Percentiles rank a stretch among this genome's conserved stretches.
Evolutionary conservation across 2,797 vertebrate genomes (phyloP).

Genomic region (Ceryle rudis): DNA sequence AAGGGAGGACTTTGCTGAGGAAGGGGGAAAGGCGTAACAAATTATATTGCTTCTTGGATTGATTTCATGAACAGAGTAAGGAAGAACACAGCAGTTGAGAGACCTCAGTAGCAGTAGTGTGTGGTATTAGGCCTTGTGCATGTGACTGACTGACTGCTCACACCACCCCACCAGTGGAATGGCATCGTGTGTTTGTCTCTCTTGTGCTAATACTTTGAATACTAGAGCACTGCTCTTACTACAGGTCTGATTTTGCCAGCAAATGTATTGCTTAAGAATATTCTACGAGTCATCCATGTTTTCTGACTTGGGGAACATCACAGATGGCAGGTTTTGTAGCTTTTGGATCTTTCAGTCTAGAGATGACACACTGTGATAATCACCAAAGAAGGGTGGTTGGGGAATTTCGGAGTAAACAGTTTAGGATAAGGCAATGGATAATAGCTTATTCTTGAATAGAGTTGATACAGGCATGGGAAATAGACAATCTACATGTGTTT

Average conservation of each 20-base stretch:
- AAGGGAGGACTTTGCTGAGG: rapidly evolving
- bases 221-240: not conserved
- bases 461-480: not conserved
- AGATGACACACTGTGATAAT: not conserved
- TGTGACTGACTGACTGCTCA: not conserved
- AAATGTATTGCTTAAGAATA: not conserved
- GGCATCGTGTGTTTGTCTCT: not conserved
- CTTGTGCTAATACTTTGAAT: not conserved
- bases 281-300: not conserved
- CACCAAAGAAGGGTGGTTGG: not conserved
- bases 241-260: not conserved
- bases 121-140: not conserved
- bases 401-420: not conserved
- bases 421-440: not conserved
- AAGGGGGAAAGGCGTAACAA: not conserved
- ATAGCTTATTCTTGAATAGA: not conserved
- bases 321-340: not conserved
- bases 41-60: not conserved
- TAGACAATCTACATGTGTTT: rapidly evolving
- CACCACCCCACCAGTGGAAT: not conserved
- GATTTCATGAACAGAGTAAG: not conserved
- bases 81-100: not conserved
- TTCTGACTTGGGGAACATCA: not conserved
- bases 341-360: not conserved
- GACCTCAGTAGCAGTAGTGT: not conserved